Percentiles rank a stretch among this genome's conserved stretches.
These are phyloP conservation scores for Enoplosus armatus DNA, from an alignment of 2,797 vertebrate species.

Conservation along the genomic window DNA sequence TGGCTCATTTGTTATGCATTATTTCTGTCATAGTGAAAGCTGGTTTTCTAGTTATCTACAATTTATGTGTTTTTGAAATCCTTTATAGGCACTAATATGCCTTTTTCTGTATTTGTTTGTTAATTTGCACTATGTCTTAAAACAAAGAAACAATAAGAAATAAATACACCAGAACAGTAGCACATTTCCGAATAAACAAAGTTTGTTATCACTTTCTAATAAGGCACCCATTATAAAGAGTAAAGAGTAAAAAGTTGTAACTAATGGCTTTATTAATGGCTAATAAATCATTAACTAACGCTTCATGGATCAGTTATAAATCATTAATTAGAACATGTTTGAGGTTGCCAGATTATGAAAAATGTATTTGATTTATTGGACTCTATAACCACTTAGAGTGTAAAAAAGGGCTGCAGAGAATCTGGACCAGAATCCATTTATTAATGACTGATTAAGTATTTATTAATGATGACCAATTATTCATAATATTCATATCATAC, in stretches of 20 bases:
- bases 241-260: neutral
- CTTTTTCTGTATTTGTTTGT: neutral
- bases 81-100: neutral
- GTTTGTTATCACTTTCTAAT: neutral
- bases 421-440: neutral
- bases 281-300: neutral
- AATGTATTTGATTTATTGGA: neutral
- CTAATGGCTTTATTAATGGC: conserved; percentile 6
- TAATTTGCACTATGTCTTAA: neutral
- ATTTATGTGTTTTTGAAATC: neutral
- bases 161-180: neutral
- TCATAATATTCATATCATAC: neutral
- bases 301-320: neutral
- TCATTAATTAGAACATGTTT: neutral
- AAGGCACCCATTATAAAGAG: neutral
- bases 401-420: neutral
- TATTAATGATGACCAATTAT: neutral
- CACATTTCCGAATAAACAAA: neutral
- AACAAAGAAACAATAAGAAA: neutral
- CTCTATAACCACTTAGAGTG: neutral
- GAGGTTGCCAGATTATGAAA: neutral
- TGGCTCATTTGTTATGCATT: conserved; percentile 10
- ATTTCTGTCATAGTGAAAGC: neutral
- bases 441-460: neutral
- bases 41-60: neutral